A percentile compares a stretch with the other conserved stretches of the same genome.
phyloP scores from a whole-genome alignment of 2,113 vertebrate species.

The Poeciliopsis occidentalis region DNA sequence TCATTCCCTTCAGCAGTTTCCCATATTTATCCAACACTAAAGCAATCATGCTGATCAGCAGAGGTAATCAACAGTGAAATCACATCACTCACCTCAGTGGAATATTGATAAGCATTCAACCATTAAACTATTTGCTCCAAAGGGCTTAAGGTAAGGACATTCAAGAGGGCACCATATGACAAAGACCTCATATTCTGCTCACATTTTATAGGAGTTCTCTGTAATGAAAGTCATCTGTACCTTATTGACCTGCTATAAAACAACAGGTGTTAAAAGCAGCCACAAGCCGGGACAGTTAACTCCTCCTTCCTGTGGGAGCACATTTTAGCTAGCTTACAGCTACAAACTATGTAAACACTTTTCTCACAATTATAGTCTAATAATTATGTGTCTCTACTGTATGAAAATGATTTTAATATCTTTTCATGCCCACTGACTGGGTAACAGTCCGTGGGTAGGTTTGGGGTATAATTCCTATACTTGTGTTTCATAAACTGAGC shows the following conservation, averaged over 20 bases:
- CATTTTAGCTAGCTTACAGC: slow-evolving; percentile 36
- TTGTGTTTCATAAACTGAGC: slow-evolving; percentile 18
- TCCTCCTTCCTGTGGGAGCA: slow-evolving; percentile 27
- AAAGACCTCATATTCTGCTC: slow-evolving; percentile 20
- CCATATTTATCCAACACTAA: slow-evolving; percentile 73
- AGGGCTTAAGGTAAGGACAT: slow-evolving; percentile 67
- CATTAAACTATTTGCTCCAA: slow-evolving; percentile 73
- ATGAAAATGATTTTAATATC: slow-evolving; percentile 10
- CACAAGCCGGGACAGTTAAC: slow-evolving; percentile 38
- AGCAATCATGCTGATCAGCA: slow-evolving; percentile 71
- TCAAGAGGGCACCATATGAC: slow-evolving; percentile 45
- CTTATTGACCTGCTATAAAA: slow-evolving; percentile 51
- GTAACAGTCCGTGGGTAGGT: slow-evolving; percentile 7
- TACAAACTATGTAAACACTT: slow-evolving; percentile 33
- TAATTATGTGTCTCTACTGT: slow-evolving; percentile 1
- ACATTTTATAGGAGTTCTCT: slow-evolving; percentile 38
- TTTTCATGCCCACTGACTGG: background rate
- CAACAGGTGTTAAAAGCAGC: slow-evolving; percentile 45
- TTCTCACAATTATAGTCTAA: slow-evolving; percentile 27
- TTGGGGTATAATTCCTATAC: background rate
- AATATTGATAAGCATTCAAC: slow-evolving; percentile 75
- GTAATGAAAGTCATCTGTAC: slow-evolving; percentile 50
- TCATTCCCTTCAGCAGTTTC: slow-evolving; percentile 58
- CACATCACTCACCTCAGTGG: slow-evolving; percentile 65
- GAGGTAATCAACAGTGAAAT: slow-evolving; percentile 80